phyloP scores from a whole-genome alignment of 2,888 invertebrate species.

The Phlogophora meticulosa region DNA sequence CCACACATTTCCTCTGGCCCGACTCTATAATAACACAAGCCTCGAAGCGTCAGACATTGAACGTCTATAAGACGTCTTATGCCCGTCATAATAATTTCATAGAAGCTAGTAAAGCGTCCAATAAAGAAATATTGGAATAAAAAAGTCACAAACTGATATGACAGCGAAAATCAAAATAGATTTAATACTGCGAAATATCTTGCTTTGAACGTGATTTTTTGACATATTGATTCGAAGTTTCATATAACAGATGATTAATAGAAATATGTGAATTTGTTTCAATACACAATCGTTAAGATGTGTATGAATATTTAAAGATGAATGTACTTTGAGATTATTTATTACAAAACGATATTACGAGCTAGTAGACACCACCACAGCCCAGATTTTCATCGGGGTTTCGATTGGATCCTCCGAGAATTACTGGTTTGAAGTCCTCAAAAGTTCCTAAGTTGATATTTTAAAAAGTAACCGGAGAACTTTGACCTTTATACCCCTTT shows the following conservation, averaged over 20 bases:
- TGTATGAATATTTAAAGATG: background rate
- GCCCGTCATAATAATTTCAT: slow-evolving; percentile 53
- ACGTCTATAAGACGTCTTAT: slow-evolving; percentile 29
- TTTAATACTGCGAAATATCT: slow-evolving; percentile 21
- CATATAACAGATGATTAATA: slow-evolving; percentile 27
- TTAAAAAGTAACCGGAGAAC: background rate
- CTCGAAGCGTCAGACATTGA: slow-evolving; percentile 48
- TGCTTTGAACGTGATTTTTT: slow-evolving; percentile 16
- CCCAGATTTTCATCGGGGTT: too few relatives aligned
- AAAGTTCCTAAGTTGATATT: background rate
- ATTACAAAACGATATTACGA: background rate
- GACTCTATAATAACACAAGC: slow-evolving; percentile 32
- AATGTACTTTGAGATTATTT: too few relatives aligned
- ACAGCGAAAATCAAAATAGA: slow-evolving; percentile 40
- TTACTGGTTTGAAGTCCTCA: background rate
- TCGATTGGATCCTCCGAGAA: background rate
- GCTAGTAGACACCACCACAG: too few relatives aligned
- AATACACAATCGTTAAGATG: slow-evolving; percentile 7
- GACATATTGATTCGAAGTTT: slow-evolving; percentile 17
- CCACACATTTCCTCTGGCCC: slow-evolving; percentile 19
- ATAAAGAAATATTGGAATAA: slow-evolving; percentile 53
- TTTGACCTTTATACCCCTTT: background rate
- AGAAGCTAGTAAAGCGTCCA: slow-evolving; percentile 32
- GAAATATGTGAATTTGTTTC: slow-evolving; percentile 17
- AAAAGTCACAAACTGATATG: slow-evolving; percentile 35